These are phyloP conservation scores for Ictalurus furcatus DNA, from an alignment of 2,113 vertebrate species.

Conservation along the genomic window DNA sequence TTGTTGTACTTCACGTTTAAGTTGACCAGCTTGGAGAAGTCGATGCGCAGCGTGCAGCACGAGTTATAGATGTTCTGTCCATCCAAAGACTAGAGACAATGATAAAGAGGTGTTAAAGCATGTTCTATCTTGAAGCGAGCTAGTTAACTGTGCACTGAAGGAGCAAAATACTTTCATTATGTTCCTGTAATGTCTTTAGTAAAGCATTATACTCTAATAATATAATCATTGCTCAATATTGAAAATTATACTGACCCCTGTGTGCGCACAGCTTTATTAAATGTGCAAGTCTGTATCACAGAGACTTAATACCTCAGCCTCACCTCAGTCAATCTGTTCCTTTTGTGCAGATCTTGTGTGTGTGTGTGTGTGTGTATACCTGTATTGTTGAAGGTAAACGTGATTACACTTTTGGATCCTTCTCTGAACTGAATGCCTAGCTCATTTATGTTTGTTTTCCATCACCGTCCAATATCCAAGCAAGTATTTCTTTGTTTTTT, in stretches of 20 bases:
- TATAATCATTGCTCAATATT: not conserved
- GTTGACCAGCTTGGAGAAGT: conserved; percentile 99
- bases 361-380: too few relatives aligned
- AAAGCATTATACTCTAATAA: not conserved
- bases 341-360: not conserved
- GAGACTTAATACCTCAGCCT: not conserved
- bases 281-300: not conserved
- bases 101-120: not conserved
- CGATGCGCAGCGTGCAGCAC: conserved; percentile 96
- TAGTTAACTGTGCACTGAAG: not conserved
- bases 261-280: not conserved
- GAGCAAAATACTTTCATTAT: not conserved
- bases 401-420: not conserved
- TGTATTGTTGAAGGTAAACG: not conserved
- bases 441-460: not conserved
- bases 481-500: not conserved
- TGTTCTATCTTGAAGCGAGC: not conserved
- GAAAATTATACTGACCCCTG: not conserved
- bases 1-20: conserved; percentile 99
- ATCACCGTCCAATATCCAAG: not conserved
- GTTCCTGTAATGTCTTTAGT: not conserved
- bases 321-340: not conserved
- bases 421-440: not conserved
- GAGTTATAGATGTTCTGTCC: conserved; percentile 99
- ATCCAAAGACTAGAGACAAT: conserved; percentile 82